Conservation (phyloP, 2,888 invertebrate genomes). For the Choristoneura rosaceana region DNA sequence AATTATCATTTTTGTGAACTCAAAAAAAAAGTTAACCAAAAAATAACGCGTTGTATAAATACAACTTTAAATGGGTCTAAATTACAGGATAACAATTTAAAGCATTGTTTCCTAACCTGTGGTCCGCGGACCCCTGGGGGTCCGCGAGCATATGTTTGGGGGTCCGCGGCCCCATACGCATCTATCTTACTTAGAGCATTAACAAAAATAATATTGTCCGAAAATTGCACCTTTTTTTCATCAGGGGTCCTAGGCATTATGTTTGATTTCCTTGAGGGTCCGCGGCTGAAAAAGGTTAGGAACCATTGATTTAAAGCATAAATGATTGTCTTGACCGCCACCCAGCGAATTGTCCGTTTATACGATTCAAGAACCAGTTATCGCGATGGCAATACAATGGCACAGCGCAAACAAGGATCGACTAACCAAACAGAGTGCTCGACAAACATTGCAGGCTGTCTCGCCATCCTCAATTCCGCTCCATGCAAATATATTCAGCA, state of each 20-base stretch:
- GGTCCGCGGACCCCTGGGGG: too few relatives aligned
- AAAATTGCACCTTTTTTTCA: too few relatives aligned
- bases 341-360: constrained; percentile 42
- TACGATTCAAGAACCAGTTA: constrained; percentile 42
- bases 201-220: too few relatives aligned
- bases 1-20: too few relatives aligned
- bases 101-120: too few relatives aligned
- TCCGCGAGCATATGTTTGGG: too few relatives aligned
- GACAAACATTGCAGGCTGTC: constrained; percentile 62
- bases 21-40: background rate
- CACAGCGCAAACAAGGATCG: constrained; percentile 66
- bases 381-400: constrained; percentile 63
- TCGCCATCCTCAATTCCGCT: constrained; percentile 55
- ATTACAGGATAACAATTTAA: background rate
- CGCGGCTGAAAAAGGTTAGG: too few relatives aligned
- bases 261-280: too few relatives aligned
- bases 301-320: constrained; percentile 12
- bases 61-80: background rate
- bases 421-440: constrained; percentile 64
- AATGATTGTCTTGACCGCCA: constrained; percentile 33
- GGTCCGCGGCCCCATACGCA: too few relatives aligned
- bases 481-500: constrained; percentile 65
- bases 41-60: background rate
- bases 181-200: too few relatives aligned
- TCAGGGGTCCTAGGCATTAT: too few relatives aligned